Base-by-base conservation (phyloP, 2,888 invertebrate genomes). In the Diplazon laetatorius region DNA sequence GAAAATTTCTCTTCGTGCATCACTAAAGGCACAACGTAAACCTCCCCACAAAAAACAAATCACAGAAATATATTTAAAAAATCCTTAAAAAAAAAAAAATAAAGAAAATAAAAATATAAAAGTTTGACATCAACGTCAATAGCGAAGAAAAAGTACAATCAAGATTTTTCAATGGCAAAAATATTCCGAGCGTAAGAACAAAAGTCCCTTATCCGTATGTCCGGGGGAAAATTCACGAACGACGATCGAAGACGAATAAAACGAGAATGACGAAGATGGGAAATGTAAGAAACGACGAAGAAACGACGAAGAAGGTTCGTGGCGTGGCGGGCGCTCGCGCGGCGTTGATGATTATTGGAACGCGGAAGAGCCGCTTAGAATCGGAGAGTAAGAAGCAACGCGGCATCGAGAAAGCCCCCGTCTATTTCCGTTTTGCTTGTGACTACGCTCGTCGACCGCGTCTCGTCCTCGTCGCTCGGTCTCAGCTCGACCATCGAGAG, bases 361-460 rank as follows among this genome's bases (percentile, higher is more conserved):
- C 85, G 85, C 85, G 87, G 84, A 86, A 88, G 85, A 87, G 82
- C 42, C 52, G 71, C 39, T n/a, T n/a, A 30, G 25, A 6, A 30
- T 6, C 30, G 6, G 30, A 30, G n/a, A 30, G 30, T 30, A 5
- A 30, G 4, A 2, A 30, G 30, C 30, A 30, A 30, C 30, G 50
- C 50, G 25, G 52, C 52, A n/a, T 14, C 55, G 82, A 82, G 83
- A 82, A 80, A 76, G 82, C 81, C 80, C 76, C 50, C 82, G 82
- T 85, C 87, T 87, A 87, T 87, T 87, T 87, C 84, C 86, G 86
- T 87, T 87, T 86, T 86, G 83, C 85, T 84, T 85, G 77, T n/a
- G 75, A 25, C 70, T 68, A 76, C 78, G 18, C 57, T 50, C 69
- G 50, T 60, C 70, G 46, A 39, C 68, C 57, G 63, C 48, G 71